Percentiles rank a stretch among this genome's conserved stretches.
These are phyloP conservation scores for Rhopalosiphum nymphaeae DNA, from an alignment of 2,888 invertebrate species.

Conservation along the genomic window DNA sequence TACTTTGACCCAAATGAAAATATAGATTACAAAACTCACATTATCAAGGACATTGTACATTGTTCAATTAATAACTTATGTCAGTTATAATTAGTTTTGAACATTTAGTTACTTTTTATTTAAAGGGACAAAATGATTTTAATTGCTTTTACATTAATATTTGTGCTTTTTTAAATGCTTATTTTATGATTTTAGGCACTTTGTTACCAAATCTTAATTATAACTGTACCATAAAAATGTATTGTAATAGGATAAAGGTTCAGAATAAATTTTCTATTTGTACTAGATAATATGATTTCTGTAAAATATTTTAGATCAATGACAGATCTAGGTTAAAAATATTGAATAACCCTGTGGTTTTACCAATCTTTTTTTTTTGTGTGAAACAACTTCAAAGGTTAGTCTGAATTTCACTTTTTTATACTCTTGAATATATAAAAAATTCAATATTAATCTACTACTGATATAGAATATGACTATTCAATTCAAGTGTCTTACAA, in stretches of 20 bases:
- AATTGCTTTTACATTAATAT: not conserved
- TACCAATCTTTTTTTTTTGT: not conserved
- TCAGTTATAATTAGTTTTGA: not conserved
- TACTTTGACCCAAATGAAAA: constrained; percentile 47
- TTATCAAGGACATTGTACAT: not conserved
- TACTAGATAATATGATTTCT: not conserved
- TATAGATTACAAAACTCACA: not conserved
- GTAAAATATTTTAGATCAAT: not conserved
- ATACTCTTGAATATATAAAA: not conserved
- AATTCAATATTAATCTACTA: not conserved
- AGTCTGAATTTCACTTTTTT: not conserved
- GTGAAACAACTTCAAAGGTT: not conserved
- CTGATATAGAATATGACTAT: not conserved
- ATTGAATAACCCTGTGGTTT: not conserved
- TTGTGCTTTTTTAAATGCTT: not conserved
- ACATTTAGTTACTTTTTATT: not conserved
- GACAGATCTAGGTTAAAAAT: not conserved
- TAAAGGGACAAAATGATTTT: not conserved
- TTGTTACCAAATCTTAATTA: not conserved
- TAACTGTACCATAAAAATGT: not conserved
- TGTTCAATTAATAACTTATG: not conserved
- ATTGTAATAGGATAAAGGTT: not conserved
- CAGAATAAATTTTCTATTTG: not conserved
- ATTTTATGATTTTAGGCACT: not conserved
- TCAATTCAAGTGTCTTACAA: not conserved